These are phyloP conservation scores for Hippocampus kuda DNA, from an alignment of 2,797 vertebrate species.

Conservation along the genomic window DNA sequence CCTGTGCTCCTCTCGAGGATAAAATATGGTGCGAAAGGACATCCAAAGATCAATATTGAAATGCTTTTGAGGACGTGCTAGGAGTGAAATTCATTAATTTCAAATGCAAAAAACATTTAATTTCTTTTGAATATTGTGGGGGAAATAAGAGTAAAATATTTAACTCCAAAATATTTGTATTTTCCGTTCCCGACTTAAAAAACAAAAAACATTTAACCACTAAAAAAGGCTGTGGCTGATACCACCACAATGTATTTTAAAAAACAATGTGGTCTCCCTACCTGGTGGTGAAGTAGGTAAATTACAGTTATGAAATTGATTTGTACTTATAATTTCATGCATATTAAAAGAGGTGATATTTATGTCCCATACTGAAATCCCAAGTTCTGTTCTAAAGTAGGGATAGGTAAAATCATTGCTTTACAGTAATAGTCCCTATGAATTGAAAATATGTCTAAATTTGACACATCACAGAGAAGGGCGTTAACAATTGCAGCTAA, in stretches of 20 bases:
- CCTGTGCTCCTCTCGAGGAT: conserved; percentile 38
- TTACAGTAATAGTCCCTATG: not conserved
- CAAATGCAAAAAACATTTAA: conserved; percentile 6
- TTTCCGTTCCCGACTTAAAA: too few species aligned
- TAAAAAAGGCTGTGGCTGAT: not conserved
- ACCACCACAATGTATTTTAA: not conserved
- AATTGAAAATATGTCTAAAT: not conserved
- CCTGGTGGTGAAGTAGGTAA: conserved; percentile 8
- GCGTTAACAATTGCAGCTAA: not conserved
- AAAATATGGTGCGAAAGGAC: conserved; percentile 40
- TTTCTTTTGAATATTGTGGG: not conserved
- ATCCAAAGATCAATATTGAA: conserved; percentile 39
- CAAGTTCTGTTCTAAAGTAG: not conserved
- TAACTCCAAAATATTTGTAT: not conserved
- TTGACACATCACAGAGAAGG: not conserved
- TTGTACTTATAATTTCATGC: not conserved
- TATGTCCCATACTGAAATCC: not conserved
- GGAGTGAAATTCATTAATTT: conserved; percentile 22
- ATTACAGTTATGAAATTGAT: not conserved
- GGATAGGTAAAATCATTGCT: not conserved
- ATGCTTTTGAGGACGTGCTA: conserved; percentile 29
- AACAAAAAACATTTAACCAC: not conserved
- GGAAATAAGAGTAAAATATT: not conserved
- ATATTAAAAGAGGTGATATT: not conserved
- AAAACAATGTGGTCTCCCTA: too few species aligned